Evolutionary conservation across 2,888 invertebrate genomes (phyloP).

Genomic region (Corbicula japonica): DNA sequence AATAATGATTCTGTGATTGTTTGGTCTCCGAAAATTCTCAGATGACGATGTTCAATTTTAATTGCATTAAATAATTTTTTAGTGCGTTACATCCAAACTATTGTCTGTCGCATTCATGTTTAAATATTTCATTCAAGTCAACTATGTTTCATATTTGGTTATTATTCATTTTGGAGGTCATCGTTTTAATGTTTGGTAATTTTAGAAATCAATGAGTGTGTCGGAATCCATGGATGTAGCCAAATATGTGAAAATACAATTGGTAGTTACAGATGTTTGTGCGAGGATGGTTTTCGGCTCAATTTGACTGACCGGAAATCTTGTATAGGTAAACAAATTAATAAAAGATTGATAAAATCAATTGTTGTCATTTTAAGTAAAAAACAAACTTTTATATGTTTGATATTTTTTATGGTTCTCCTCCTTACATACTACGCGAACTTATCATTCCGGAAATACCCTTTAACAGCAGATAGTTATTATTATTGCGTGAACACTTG

Average conservation of each 20-base stretch:
- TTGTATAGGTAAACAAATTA: too few species aligned
- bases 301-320: too few species aligned
- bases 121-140: neutral
- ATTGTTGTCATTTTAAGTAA: too few species aligned
- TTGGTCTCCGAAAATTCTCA: neutral
- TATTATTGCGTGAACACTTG: too few species aligned
- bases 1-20: neutral
- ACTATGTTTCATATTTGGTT: neutral
- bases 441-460: too few species aligned
- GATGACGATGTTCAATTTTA: neutral
- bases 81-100: neutral
- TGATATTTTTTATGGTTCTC: too few species aligned
- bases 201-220: slow-evolving; percentile 74
- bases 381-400: too few species aligned
- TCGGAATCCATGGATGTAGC: slow-evolving; percentile 58
- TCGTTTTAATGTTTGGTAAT: slow-evolving; percentile 8
- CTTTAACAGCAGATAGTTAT: too few species aligned
- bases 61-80: neutral
- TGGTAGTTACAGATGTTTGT: slow-evolving; percentile 89
- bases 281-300: slow-evolving; percentile 88
- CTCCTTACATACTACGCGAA: too few species aligned
- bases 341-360: too few species aligned
- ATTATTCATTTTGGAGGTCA: too few species aligned
- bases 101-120: neutral
- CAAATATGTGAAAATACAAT: slow-evolving; percentile 70